Evolutionary conservation across 35 echinoderm and acorn worm genomes (phyloP).

Genomic region (Lytechinus variegatus): DNA sequence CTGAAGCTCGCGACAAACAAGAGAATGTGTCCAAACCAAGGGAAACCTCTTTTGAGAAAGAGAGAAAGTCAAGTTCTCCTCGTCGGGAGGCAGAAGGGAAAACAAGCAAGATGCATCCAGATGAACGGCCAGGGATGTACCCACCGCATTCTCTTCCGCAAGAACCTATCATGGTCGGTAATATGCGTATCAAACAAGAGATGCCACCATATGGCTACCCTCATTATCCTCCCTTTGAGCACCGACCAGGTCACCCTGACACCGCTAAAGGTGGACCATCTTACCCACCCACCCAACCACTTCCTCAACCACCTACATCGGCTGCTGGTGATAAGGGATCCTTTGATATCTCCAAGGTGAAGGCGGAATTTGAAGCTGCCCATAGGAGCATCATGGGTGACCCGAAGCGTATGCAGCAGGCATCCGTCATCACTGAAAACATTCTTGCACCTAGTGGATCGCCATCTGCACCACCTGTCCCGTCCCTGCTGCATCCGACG

Average conservation of each 20-base stretch:
- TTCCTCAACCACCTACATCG: not conserved
- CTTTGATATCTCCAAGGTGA: conserved; percentile 44
- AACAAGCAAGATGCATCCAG: not conserved
- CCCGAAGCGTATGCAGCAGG: not conserved
- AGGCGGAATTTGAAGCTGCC: conserved; percentile 50
- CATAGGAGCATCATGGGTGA: conserved; percentile 39
- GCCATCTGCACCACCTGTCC: not conserved
- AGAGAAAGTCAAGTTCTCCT: not conserved
- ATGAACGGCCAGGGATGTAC: not conserved
- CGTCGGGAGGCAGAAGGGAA: not conserved
- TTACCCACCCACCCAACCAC: conserved; percentile 7
- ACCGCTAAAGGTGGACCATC: not conserved
- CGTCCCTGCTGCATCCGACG: not conserved
- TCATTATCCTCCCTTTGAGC: not conserved
- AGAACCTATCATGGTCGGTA: conserved; percentile 35
- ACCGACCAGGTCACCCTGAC: not conserved
- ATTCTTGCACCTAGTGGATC: not conserved
- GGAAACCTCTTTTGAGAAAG: not conserved
- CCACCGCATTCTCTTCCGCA: not conserved
- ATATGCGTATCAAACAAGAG: conserved; percentile 43
- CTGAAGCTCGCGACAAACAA: not conserved
- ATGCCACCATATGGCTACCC: not conserved
- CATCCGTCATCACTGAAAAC: conserved; percentile 43
- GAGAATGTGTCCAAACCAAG: not conserved
- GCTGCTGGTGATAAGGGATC: conserved; percentile 6